Evolutionary conservation across 2,113 vertebrate species (phyloP), one percentile per base, ranked within the genome.

Genomic region (Oreochromis niloticus): DNA sequence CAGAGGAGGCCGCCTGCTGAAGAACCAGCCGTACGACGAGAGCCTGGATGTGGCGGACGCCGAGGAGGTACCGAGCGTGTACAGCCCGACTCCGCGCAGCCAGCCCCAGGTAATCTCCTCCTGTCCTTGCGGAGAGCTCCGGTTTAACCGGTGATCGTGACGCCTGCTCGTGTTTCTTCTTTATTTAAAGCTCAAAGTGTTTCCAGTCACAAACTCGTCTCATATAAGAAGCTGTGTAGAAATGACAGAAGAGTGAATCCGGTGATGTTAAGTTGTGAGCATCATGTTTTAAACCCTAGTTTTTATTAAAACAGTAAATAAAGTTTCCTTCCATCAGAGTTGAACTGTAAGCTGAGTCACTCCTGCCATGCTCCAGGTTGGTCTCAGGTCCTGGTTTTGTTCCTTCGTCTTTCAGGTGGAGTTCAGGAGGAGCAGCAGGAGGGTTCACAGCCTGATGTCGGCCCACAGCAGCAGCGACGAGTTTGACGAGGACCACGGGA

Each of bases 11-110:
- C 93, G 92, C 50, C 90, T 97, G 56, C 92, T 97, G 22, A 94
- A 95, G 80, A 98, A 98, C 94, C 97, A 98, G 92, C 97, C 96
- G 0, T 99, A 97, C 81, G 98, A 98, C 95, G 98, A 98, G 92
- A 98, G 97, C 59, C 93, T 98, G 93, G 98, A 99, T 13, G 95
- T 98, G n/a, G 89, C 90, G 7, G 98, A 98, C 88, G 83, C 96
- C 0, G 97, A 98, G 81, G 96, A 98, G 85, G 94, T 97, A 3
- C 91, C 95, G 50, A 96, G 97, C 82, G 81, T 96, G 84, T 95
- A 95, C 93, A 96, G 97, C 80, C 96, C 96, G 39, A 88, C 95
- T 11, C 79, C 96, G 10, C 78, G 43, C 43, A 41, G 56, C 54
- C 87, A 17, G 17, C 3, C 12, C 0, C 87, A 84, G 91, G 88